Evolutionary conservation across 2,113 vertebrate genomes (phyloP).

Genomic region (Muscicapa adusta): DNA sequence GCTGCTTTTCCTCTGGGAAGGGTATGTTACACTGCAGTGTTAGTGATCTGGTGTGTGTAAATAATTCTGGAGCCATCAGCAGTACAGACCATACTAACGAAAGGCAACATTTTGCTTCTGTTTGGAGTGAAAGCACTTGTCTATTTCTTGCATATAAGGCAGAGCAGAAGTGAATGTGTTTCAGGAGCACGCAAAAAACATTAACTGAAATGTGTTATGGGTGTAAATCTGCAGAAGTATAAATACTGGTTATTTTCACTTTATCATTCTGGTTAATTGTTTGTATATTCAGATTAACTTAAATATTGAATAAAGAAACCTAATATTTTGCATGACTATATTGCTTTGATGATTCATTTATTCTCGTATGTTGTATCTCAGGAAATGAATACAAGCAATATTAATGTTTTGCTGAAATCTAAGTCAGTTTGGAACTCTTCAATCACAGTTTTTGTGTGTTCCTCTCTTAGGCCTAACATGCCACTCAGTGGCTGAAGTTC

Average conservation of each 20-base stretch:
- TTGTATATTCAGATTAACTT: slow-evolving; percentile 55
- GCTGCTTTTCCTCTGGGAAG: not conserved
- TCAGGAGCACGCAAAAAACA: slow-evolving; percentile 49
- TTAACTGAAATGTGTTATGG: slow-evolving; percentile 12
- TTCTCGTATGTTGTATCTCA: not conserved
- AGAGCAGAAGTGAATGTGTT: slow-evolving; percentile 9
- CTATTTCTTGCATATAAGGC: slow-evolving; percentile 15
- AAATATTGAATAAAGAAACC: slow-evolving; percentile 45
- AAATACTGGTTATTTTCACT: slow-evolving; percentile 33
- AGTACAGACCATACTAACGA: not conserved
- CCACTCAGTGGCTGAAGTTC: not conserved
- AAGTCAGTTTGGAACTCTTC: not conserved
- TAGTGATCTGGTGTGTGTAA: not conserved
- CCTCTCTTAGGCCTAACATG: not conserved
- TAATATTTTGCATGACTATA: slow-evolving; percentile 56
- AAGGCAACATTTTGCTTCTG: not conserved
- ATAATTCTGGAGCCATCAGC: not conserved
- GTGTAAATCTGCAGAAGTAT: slow-evolving; percentile 11
- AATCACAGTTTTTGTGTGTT: not conserved
- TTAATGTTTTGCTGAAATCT: not conserved
- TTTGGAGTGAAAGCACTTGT: not conserved
- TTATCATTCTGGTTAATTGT: slow-evolving; percentile 8
- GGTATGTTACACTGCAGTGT: slow-evolving; percentile 21
- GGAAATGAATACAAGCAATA: not conserved
- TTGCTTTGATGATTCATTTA: not conserved